Evolutionary conservation across 2,797 vertebrate genomes (phyloP).

Genomic region (Anas capensis): DNA sequence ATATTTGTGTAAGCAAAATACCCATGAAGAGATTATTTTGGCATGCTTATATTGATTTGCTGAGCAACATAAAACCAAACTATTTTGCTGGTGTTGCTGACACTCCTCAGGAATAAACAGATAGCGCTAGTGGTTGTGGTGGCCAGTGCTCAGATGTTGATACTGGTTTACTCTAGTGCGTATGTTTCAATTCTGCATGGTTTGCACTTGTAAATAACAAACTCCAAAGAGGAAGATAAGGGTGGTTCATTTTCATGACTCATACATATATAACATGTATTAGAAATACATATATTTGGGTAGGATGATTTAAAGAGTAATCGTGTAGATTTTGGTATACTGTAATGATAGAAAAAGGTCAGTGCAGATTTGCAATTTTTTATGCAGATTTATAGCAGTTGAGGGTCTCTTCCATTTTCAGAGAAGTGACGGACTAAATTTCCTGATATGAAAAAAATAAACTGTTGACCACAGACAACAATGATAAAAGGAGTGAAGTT

Average conservation of each 20-base stretch:
- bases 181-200: not conserved
- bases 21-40: not conserved
- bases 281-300: not conserved
- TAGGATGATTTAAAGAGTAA: not conserved
- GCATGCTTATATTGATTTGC: not conserved
- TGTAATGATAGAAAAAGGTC: not conserved
- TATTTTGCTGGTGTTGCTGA: not conserved
- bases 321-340: not conserved
- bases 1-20: not conserved
- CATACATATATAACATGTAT: not conserved
- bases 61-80: not conserved
- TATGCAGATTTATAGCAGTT: not conserved
- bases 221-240: not conserved
- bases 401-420: not conserved
- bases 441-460: not conserved
- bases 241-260: not conserved
- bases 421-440: not conserved
- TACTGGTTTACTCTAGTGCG: not conserved
- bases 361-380: not conserved
- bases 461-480: not conserved
- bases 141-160: not conserved
- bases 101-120: not conserved
- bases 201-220: slow-evolving; percentile 23
- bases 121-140: not conserved
- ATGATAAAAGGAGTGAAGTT: not conserved